A percentile compares a stretch with the other conserved stretches of the same genome.
Conservation (phyloP, 2,888 invertebrate species). For the Helleia helle region DNA sequence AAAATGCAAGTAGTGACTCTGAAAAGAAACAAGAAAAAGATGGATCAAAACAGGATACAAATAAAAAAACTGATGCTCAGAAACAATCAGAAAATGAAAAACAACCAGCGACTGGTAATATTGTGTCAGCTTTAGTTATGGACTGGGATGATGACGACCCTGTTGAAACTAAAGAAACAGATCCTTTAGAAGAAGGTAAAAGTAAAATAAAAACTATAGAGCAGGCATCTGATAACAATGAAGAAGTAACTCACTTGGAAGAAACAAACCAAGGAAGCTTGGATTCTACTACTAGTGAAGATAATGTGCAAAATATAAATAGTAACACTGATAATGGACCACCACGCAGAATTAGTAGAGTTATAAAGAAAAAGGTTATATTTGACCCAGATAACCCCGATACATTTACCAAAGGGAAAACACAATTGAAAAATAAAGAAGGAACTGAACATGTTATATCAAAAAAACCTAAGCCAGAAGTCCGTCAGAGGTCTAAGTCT, state of each 20-base stretch:
- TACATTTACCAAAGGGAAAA: conserved; percentile 60
- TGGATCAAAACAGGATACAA: conserved; percentile 15
- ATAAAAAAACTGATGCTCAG: conserved; percentile 13
- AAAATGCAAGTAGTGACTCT: conserved; percentile 22
- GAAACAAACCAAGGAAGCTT: conserved; percentile 25
- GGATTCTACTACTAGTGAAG: conserved; percentile 36
- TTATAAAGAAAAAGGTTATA: conserved; percentile 82
- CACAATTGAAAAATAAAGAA: conserved; percentile 33
- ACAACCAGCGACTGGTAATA: conserved; percentile 33
- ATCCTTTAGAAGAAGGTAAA: conserved; percentile 12
- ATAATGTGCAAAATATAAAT: conserved; percentile 27
- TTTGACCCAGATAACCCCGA: conserved; percentile 81
- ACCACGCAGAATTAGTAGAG: conserved; percentile 58
- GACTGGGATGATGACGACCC: conserved; percentile 67
- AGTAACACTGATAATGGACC: conserved; percentile 44
- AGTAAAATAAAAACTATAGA: conserved; percentile 27
- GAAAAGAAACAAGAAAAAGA: too few relatives aligned
- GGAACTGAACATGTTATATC: conserved; percentile 33
- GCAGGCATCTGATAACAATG: conserved; percentile 22
- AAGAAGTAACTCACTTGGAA: conserved; percentile 29
- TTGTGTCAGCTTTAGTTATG: conserved; percentile 69
- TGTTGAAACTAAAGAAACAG: conserved; percentile 29
- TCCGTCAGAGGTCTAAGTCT: conserved; percentile 35
- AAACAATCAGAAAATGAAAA: conserved; percentile 19
- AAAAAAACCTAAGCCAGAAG: conserved; percentile 38